Evolutionary conservation across 2,888 invertebrate genomes (phyloP).

Genomic region (Synergus japonicus): DNA sequence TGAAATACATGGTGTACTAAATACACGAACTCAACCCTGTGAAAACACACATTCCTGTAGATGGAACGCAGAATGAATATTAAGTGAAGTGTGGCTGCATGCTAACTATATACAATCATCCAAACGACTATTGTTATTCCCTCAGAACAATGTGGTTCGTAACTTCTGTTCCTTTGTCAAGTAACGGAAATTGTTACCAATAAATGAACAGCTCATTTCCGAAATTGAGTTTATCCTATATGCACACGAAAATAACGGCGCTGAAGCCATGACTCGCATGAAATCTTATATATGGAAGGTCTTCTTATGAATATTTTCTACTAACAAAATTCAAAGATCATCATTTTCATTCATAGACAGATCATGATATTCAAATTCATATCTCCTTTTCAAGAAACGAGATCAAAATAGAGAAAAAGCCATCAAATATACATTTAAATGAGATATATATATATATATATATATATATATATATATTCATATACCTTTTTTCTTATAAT

Average conservation of each 20-base stretch:
- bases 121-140: conserved; percentile 27
- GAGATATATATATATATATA: no score
- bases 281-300: neutral
- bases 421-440: neutral
- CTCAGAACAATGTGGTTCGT: neutral
- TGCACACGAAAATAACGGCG: conserved; percentile 22
- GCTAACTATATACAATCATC: conserved; percentile 1
- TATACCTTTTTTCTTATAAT: no score
- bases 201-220: conserved; percentile 25
- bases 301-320: neutral
- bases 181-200: conserved; percentile 35
- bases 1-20: conserved; percentile 52
- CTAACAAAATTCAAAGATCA: neutral
- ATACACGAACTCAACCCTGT: conserved; percentile 37
- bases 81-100: conserved; percentile 32
- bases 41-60: conserved; percentile 42
- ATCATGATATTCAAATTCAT: neutral
- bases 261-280: neutral
- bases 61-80: conserved; percentile 42
- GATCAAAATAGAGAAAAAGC: neutral
- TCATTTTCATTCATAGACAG: neutral
- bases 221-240: conserved; percentile 15
- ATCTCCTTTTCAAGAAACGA: neutral
- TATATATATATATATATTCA: no score
- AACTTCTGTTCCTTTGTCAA: conserved; percentile 25